Percentiles rank a stretch among this genome's conserved stretches.
Evolutionary conservation across 2,888 invertebrate genomes (phyloP).

Genomic region (Melipona beecheii): DNA sequence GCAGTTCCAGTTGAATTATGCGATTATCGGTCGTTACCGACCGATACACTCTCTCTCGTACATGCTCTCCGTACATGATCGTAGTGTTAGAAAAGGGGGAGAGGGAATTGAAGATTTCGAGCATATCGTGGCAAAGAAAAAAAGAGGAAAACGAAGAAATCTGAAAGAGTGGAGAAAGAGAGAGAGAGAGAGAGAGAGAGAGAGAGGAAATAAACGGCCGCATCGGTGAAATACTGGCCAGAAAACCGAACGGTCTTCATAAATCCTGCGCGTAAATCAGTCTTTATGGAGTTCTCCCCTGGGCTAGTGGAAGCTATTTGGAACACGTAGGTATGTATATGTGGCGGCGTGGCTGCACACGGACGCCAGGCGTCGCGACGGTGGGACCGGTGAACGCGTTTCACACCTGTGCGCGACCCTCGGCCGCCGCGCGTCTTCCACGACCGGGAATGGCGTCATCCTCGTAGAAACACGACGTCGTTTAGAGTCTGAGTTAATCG

Average conservation of each 20-base stretch:
- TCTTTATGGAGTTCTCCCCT: slow-evolving; percentile 79
- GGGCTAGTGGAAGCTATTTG: slow-evolving; percentile 72
- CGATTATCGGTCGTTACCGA: slow-evolving; percentile 63
- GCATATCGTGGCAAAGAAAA: slow-evolving; percentile 41
- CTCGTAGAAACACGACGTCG: slow-evolving; percentile 28
- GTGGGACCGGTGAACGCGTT: slow-evolving; percentile 17
- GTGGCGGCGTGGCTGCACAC: slow-evolving; percentile 16
- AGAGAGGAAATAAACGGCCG: neutral
- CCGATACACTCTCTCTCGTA: slow-evolving; percentile 35
- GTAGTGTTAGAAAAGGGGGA: slow-evolving; percentile 12
- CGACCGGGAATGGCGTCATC: slow-evolving; percentile 14
- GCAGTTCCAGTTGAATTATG: slow-evolving; percentile 62
- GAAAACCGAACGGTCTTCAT: slow-evolving; percentile 82
- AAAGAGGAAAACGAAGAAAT: neutral
- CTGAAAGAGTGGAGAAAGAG: neutral
- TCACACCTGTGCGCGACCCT: slow-evolving; percentile 51
- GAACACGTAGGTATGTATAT: slow-evolving; percentile 50
- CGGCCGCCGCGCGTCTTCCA: slow-evolving; percentile 7
- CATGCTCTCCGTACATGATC: neutral
- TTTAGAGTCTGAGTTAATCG: slow-evolving; percentile 58
- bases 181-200: neutral
- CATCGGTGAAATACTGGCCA: slow-evolving; percentile 77
- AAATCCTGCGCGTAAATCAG: slow-evolving; percentile 82
- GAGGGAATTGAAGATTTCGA: slow-evolving; percentile 59
- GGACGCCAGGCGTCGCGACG: slow-evolving; percentile 19